These are phyloP conservation scores for Grammomys dolichurus DNA, from an alignment of 2,113 vertebrate species.

Conservation along the genomic window DNA sequence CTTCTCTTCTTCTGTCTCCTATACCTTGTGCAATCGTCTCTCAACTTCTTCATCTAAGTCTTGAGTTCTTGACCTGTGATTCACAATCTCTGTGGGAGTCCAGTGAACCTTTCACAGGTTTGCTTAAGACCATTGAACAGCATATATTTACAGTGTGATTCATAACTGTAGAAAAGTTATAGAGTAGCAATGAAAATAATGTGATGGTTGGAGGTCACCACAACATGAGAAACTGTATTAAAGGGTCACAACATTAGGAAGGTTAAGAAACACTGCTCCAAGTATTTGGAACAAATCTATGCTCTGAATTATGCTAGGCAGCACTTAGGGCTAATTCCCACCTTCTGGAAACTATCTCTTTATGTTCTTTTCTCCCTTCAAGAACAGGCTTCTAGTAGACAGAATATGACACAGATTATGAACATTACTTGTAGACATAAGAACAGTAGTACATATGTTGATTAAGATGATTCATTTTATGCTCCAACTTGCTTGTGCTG, in stretches of 20 bases:
- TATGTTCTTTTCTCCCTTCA: background rate
- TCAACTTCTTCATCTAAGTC: background rate
- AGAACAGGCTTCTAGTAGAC: background rate
- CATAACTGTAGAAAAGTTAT: background rate
- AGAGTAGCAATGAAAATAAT: background rate
- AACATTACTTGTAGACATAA: background rate
- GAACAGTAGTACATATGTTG: background rate
- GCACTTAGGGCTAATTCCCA: background rate
- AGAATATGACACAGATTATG: background rate
- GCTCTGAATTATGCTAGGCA: background rate
- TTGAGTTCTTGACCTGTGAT: too few relatives aligned
- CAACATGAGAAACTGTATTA: background rate
- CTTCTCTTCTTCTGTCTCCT: background rate
- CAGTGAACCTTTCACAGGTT: background rate
- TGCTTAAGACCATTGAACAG: background rate
- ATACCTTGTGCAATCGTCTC: fast-evolving
- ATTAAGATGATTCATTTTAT: background rate
- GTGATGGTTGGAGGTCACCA: background rate
- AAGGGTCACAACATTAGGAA: background rate
- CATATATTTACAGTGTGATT: background rate
- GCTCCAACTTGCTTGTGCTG: background rate
- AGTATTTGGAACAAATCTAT: background rate
- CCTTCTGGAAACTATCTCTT: background rate
- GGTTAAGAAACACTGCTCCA: background rate
- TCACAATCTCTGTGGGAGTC: background rate